Evolutionary conservation across 2,797 vertebrate species (phyloP).

Genomic region (Phrynocephalus vlangalii): DNA sequence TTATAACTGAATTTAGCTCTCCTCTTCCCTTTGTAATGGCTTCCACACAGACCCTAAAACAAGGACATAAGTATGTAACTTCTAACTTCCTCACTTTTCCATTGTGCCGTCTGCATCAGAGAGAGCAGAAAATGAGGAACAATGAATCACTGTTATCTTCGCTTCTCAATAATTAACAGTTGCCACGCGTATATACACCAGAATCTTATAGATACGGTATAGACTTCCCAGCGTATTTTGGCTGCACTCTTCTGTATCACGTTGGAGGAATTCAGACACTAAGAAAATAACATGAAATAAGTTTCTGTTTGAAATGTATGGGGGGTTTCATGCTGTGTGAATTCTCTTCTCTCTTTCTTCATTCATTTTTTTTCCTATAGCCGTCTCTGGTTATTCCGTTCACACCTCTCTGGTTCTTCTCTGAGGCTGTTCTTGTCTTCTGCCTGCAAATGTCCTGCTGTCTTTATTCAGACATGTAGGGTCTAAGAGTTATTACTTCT

Average conservation of each 20-base stretch:
- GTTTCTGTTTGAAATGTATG: constrained; percentile 49
- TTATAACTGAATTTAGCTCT: neutral
- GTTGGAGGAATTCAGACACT: neutral
- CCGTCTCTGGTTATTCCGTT: constrained; percentile 60
- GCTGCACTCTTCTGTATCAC: neutral
- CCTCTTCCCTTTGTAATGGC: neutral
- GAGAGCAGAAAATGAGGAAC: neutral
- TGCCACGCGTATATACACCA: neutral
- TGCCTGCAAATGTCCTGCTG: constrained; percentile 56
- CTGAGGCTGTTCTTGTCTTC: constrained; percentile 61
- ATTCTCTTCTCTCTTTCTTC: constrained; percentile 49
- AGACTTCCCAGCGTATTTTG: neutral
- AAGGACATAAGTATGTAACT: neutral
- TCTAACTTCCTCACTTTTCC: neutral
- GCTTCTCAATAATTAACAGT: neutral
- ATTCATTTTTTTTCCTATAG: constrained; percentile 63
- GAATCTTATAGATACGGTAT: neutral
- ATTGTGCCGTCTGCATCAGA: neutral
- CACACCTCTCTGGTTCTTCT: constrained; percentile 64
- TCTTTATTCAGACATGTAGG: constrained; percentile 69
- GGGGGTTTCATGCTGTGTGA: constrained; percentile 41
- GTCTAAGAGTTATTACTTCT: constrained; percentile 18
- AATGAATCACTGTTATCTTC: neutral
- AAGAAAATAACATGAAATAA: too few species aligned
- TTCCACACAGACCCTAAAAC: neutral